A percentile compares a stretch with the other conserved stretches of the same genome.
phyloP scores from a whole-genome alignment of 1,140 invertebrate species.

The Cyphomyrmex costatus region DNA sequence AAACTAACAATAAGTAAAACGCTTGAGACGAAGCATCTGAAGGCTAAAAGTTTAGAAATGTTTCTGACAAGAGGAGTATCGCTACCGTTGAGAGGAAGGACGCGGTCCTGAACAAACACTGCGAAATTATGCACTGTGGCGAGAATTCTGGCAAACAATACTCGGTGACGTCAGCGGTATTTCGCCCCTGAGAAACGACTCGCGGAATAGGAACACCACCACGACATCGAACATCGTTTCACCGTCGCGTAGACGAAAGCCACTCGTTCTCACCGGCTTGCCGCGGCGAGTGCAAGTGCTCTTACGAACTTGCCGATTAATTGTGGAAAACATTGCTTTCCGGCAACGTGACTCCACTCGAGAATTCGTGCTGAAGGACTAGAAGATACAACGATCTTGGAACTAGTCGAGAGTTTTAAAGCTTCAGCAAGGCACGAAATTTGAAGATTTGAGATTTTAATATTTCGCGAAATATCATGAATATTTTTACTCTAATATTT shows the following conservation, averaged over 20 bases:
- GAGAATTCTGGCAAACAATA: slow-evolving; percentile 73
- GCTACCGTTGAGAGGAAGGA: slow-evolving; percentile 37
- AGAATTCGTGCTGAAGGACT: neutral
- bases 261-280: slow-evolving; percentile 32
- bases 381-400: neutral
- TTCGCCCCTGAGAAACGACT: slow-evolving; percentile 70
- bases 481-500: neutral
- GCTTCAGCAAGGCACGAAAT: neutral
- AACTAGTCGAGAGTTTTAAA: neutral
- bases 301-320: slow-evolving; percentile 71
- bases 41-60: slow-evolving; percentile 24
- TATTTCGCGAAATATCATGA: neutral
- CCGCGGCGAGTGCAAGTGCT: slow-evolving; percentile 49
- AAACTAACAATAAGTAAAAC: neutral
- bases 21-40: neutral
- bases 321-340: slow-evolving; percentile 53
- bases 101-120: slow-evolving; percentile 59
- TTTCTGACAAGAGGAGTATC: slow-evolving; percentile 29
- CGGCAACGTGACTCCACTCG: slow-evolving; percentile 6
- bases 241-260: slow-evolving; percentile 57
- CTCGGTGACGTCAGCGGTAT: slow-evolving; percentile 71
- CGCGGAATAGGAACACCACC: slow-evolving; percentile 55
- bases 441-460: neutral
- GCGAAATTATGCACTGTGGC: slow-evolving; percentile 68
- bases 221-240: slow-evolving; percentile 47